Conservation (phyloP, 2,888 invertebrate genomes). For the Rutpela maculata region DNA sequence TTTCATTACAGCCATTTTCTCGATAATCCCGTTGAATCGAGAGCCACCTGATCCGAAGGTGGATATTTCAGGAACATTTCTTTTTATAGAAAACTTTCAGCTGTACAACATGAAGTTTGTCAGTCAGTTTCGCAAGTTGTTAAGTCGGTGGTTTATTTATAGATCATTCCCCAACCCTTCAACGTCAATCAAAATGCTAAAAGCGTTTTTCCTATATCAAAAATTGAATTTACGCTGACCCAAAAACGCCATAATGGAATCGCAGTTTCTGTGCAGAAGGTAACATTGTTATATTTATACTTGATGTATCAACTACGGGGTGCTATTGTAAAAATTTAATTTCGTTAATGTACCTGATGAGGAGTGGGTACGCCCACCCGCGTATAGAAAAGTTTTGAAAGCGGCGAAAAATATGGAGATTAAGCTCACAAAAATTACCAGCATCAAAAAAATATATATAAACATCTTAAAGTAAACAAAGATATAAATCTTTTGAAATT, state of each 20-base stretch:
- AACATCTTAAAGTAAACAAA: too few relatives aligned
- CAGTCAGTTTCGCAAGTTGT: slow-evolving; percentile 24
- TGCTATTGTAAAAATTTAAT: slow-evolving; percentile 12
- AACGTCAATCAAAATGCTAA: slow-evolving; percentile 34
- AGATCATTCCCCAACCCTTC: slow-evolving; percentile 10
- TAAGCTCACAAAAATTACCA: not conserved
- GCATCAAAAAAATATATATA: not conserved
- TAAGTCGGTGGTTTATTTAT: slow-evolving; percentile 35
- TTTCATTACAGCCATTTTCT: slow-evolving; percentile 1
- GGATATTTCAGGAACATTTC: slow-evolving; percentile 11
- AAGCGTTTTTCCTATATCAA: slow-evolving; percentile 29
- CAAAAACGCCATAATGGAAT: slow-evolving; percentile 22
- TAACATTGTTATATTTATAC: not conserved
- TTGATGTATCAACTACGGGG: not conserved
- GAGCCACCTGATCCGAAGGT: not conserved
- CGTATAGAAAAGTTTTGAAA: not conserved
- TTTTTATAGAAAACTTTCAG: not conserved
- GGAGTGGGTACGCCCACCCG: not conserved
- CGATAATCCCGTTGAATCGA: not conserved
- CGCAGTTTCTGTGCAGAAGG: not conserved
- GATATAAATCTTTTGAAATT: too few relatives aligned
- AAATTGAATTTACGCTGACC: slow-evolving; percentile 36
- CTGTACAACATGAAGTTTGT: slow-evolving; percentile 7
- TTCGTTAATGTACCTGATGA: slow-evolving; percentile 5
- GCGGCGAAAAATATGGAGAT: not conserved